Conservation (phyloP, 2,888 invertebrate genomes). For the Cephus pygmeus region DNA sequence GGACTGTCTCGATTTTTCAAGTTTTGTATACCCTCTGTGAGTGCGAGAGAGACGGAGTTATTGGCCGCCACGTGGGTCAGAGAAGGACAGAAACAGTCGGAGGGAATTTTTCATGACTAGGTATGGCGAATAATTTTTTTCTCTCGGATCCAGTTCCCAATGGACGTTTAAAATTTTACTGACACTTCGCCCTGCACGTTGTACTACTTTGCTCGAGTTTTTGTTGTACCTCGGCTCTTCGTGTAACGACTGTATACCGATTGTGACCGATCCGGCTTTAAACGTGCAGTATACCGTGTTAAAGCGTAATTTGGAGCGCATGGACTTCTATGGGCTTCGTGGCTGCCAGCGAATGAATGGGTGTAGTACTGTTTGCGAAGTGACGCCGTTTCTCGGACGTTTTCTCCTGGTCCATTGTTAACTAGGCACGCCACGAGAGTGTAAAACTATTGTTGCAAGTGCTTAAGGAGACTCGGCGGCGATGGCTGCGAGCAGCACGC, state of each 20-base stretch:
- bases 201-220: neutral
- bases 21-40: neutral
- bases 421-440: neutral
- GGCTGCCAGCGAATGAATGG: neutral
- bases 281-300: neutral
- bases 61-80: neutral
- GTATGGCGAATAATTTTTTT: too few relatives aligned
- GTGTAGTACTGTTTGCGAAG: neutral
- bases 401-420: neutral
- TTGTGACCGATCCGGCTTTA: neutral
- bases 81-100: neutral
- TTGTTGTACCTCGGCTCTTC: too few relatives aligned
- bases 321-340: neutral
- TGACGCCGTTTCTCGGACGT: neutral
- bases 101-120: neutral
- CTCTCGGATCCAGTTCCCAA: neutral
- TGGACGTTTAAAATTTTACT: neutral
- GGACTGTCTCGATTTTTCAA: neutral
- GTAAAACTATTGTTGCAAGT: neutral
- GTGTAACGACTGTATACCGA: neutral
- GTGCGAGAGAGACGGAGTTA: neutral
- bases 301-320: neutral
- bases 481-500: neutral
- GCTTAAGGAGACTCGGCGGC: neutral
- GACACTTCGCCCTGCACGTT: accelerated